Conservation (phyloP, 2,113 vertebrate species). For the Lipophrys pholis region DNA sequence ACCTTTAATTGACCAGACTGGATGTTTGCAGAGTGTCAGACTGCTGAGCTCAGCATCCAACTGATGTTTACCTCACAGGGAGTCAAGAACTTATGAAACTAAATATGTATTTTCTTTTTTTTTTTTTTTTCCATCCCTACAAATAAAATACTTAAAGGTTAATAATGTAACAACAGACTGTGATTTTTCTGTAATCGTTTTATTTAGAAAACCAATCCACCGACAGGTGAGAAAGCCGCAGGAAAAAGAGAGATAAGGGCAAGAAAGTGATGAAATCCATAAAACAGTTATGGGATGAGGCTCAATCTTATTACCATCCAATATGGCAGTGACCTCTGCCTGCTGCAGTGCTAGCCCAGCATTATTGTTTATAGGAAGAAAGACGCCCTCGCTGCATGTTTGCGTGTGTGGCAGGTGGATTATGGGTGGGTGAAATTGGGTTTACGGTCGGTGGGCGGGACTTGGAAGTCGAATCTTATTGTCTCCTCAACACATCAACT, state of each 20-base stretch:
- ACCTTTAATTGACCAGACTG: too few relatives aligned
- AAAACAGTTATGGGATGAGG: constrained; percentile 47
- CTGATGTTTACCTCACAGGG: too few relatives aligned
- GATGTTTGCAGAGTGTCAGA: too few relatives aligned
- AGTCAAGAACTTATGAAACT: too few relatives aligned
- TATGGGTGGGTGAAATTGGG: constrained; percentile 8
- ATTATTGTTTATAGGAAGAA: constrained; percentile 48
- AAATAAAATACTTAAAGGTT: constrained; percentile 18
- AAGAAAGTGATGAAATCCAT: constrained; percentile 56
- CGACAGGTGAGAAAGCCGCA: constrained; percentile 7
- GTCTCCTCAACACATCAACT: constrained; percentile 19
- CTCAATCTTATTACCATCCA: constrained; percentile 50
- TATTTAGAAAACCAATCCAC: constrained; percentile 10
- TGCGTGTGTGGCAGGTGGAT: constrained; percentile 16
- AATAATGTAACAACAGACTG: constrained; percentile 27
- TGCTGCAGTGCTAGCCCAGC: constrained; percentile 47
- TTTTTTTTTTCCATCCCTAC: background rate
- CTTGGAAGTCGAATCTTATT: constrained; percentile 18
- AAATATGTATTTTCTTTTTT: background rate
- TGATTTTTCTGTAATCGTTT: background rate
- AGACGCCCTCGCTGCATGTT: constrained; percentile 9
- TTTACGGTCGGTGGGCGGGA: background rate
- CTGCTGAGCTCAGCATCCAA: too few relatives aligned
- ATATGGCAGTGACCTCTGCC: constrained; percentile 34
- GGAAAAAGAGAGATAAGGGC: constrained; percentile 9